These are phyloP conservation scores for Coregonus ussuriensis DNA, from an alignment of 2,797 vertebrate species.

Conservation along the genomic window DNA sequence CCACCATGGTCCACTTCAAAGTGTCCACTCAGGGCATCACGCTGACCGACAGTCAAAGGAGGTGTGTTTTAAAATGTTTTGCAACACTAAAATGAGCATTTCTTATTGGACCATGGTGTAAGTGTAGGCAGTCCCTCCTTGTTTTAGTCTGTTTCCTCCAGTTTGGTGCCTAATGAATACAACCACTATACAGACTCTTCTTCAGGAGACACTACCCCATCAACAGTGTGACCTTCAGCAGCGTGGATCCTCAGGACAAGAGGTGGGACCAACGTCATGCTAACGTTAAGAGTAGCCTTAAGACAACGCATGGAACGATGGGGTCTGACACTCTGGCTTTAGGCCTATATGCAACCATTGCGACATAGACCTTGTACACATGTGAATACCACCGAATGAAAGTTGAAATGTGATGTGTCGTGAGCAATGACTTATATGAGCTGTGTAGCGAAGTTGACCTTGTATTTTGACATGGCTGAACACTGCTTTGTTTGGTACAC, in stretches of 20 bases:
- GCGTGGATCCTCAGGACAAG: constrained; percentile 86
- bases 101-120: too few relatives aligned
- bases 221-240: constrained; percentile 89
- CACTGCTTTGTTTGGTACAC: neutral
- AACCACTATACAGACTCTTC: constrained; percentile 78
- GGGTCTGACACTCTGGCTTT: neutral
- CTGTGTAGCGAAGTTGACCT: neutral
- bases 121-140: too few relatives aligned
- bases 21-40: constrained; percentile 91
- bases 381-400: neutral
- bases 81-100: too few relatives aligned
- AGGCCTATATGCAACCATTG: neutral
- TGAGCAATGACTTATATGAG: neutral
- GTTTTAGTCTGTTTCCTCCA: too few relatives aligned
- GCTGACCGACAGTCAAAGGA: constrained; percentile 88
- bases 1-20: constrained; percentile 89
- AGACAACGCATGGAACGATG: neutral
- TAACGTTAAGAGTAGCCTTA: neutral
- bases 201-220: constrained; percentile 94
- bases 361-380: neutral
- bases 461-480: neutral
- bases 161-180: too few relatives aligned
- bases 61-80: constrained; percentile 64
- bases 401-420: neutral
- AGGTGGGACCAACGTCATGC: constrained; percentile 70